Percentiles rank a stretch among this genome's conserved stretches.
These are phyloP conservation scores for Prorops nasuta DNA, from an alignment of 1,140 invertebrate genomes.

Conservation along the genomic window DNA sequence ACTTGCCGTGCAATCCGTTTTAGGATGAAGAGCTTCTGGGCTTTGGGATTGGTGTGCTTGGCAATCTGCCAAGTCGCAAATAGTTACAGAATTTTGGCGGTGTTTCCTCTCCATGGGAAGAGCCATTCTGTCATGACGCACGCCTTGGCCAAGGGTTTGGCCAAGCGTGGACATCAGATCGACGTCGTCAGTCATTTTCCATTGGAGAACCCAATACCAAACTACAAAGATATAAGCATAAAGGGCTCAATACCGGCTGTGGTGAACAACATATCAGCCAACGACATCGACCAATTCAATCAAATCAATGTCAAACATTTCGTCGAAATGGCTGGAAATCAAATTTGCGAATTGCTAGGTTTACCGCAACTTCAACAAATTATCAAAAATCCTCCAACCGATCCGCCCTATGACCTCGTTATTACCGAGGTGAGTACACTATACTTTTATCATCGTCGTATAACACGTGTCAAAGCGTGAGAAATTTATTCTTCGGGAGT, in stretches of 20 bases:
- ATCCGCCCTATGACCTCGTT: slow-evolving; percentile 29
- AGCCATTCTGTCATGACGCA: slow-evolving; percentile 48
- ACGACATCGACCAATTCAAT: neutral
- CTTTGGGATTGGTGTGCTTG: neutral
- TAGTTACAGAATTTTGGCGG: slow-evolving; percentile 32
- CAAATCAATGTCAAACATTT: accelerated
- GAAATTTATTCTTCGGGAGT: no score
- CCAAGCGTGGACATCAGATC: slow-evolving; percentile 49
- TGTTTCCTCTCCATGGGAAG: slow-evolving; percentile 43
- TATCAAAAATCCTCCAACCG: slow-evolving; percentile 19
- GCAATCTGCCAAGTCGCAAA: neutral
- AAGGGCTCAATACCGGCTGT: slow-evolving; percentile 12
- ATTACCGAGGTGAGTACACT: slow-evolving; percentile 24
- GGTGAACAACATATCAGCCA: slow-evolving; percentile 5
- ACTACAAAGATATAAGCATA: slow-evolving; percentile 43
- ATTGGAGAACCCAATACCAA: slow-evolving; percentile 32
- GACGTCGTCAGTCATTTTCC: slow-evolving; percentile 50
- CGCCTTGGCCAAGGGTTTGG: slow-evolving; percentile 40
- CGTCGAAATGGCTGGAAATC: neutral
- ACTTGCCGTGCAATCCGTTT: no score
- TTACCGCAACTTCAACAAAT: slow-evolving; percentile 5
- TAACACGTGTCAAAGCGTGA: no score
- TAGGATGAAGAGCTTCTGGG: slow-evolving; percentile 1
- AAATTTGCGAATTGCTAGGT: slow-evolving; percentile 9
- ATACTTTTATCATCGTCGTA: neutral